Percentiles rank a stretch among this genome's conserved stretches.
Evolutionary conservation across 2,888 invertebrate genomes (phyloP).

Genomic region (Heteropelma amictum): DNA sequence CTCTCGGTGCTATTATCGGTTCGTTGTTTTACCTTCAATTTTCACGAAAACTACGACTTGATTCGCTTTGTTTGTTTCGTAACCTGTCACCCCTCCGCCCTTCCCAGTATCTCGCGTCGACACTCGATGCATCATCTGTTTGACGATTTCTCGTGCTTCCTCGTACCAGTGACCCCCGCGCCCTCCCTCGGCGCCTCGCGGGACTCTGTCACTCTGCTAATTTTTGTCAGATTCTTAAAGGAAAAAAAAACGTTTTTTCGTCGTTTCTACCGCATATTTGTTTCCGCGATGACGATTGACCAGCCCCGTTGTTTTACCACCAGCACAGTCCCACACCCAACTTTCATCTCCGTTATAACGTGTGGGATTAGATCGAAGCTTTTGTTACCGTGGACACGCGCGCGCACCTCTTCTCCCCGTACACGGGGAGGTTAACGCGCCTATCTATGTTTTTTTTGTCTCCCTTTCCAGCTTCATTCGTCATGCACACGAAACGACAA

Average conservation of each 20-base stretch:
- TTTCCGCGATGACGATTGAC: neutral
- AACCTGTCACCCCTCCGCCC: too few species aligned
- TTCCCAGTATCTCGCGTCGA: too few species aligned
- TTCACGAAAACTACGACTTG: too few species aligned
- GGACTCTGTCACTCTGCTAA: too few species aligned
- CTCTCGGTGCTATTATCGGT: neutral
- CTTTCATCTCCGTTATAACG: constrained; percentile 28
- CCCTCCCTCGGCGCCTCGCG: too few species aligned
- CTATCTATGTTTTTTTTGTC: constrained; percentile 22
- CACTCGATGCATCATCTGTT: too few species aligned
- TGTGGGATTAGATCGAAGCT: constrained; percentile 55
- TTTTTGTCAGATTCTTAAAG: neutral
- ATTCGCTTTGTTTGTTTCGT: too few species aligned
- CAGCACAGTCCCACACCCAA: constrained; percentile 22
- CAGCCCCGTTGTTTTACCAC: neutral
- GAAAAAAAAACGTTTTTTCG: neutral
- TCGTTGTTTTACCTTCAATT: too few species aligned
- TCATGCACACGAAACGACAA: too few species aligned
- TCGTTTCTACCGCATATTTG: neutral
- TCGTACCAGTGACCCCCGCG: too few species aligned
- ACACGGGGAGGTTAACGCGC: constrained; percentile 54
- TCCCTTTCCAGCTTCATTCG: neutral
- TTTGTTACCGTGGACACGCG: constrained; percentile 51
- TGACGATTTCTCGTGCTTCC: too few species aligned
- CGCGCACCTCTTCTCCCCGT: constrained; percentile 17